Evolutionary conservation across 2,113 vertebrate species (phyloP).

Genomic region (Todiramphus chloris): DNA sequence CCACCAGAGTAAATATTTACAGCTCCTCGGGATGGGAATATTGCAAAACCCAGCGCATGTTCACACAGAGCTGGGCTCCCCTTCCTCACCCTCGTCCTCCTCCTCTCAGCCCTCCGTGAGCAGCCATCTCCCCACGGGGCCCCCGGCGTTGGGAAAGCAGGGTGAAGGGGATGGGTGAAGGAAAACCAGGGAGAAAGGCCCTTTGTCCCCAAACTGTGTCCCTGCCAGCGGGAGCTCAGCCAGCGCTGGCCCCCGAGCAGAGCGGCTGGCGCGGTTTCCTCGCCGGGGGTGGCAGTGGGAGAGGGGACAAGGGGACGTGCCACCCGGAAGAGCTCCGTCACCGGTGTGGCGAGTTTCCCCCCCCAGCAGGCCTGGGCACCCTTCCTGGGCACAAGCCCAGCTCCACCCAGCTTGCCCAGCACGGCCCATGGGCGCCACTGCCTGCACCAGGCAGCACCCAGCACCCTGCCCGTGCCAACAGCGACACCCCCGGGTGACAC

Average conservation of each 20-base stretch:
- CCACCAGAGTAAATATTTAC: background rate
- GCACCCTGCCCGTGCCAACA: background rate
- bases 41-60: background rate
- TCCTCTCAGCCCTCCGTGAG: background rate
- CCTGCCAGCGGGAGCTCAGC: background rate
- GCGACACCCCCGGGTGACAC: no score
- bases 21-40: background rate
- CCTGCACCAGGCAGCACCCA: background rate
- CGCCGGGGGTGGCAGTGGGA: background rate
- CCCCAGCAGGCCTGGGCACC: no score
- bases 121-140: fast-evolving
- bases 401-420: background rate
- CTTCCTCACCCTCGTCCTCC: fast-evolving
- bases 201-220: fast-evolving
- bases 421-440: background rate
- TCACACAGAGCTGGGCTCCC: background rate
- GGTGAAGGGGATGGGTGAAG: fast-evolving
- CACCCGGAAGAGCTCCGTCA: background rate
- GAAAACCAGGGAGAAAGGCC: background rate
- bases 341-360: background rate
- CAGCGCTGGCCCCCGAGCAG: background rate
- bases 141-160: fast-evolving
- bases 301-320: background rate
- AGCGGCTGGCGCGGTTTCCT: background rate
- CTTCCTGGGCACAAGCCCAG: no score